Percentiles rank a stretch among this genome's conserved stretches.
These are phyloP conservation scores for Prolemur simus DNA, from an alignment of 2,113 vertebrate genomes.

Conservation along the genomic window DNA sequence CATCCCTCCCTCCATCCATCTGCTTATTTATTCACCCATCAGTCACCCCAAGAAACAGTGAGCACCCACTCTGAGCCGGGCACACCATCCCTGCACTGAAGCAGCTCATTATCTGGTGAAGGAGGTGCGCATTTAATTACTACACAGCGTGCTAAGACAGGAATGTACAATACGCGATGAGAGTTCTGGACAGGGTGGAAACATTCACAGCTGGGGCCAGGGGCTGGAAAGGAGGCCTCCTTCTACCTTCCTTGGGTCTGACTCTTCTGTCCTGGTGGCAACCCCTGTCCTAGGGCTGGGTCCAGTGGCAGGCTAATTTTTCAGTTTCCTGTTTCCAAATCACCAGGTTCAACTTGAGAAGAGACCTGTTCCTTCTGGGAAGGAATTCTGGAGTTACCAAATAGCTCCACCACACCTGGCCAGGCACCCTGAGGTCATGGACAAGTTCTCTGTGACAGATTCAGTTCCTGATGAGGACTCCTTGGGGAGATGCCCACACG, in stretches of 20 bases:
- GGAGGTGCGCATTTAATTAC: constrained; percentile 13
- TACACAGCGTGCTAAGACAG: neutral
- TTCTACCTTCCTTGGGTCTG: neutral
- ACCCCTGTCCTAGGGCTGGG: neutral
- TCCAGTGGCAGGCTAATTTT: neutral
- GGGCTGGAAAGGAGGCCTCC: neutral
- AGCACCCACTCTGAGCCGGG: constrained; percentile 44
- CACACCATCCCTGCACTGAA: neutral
- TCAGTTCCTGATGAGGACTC: neutral
- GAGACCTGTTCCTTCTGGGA: constrained; percentile 48
- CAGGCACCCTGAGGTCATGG: neutral
- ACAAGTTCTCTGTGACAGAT: neutral
- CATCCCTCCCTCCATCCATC: neutral
- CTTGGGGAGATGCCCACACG: neutral
- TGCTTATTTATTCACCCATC: neutral
- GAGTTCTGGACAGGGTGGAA: constrained; percentile 20
- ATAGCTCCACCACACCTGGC: neutral
- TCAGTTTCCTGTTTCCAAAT: constrained; percentile 47
- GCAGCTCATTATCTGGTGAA: constrained; percentile 19
- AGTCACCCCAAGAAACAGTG: neutral
- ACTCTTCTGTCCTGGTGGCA: neutral
- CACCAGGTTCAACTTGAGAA: neutral
- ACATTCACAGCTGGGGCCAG: neutral
- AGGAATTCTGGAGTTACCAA: constrained; percentile 36
- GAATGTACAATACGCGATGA: constrained; percentile 60